These are phyloP conservation scores for Ichneumoninae sp. DNA, from an alignment of 2,888 invertebrate genomes.

Conservation along the genomic window DNA sequence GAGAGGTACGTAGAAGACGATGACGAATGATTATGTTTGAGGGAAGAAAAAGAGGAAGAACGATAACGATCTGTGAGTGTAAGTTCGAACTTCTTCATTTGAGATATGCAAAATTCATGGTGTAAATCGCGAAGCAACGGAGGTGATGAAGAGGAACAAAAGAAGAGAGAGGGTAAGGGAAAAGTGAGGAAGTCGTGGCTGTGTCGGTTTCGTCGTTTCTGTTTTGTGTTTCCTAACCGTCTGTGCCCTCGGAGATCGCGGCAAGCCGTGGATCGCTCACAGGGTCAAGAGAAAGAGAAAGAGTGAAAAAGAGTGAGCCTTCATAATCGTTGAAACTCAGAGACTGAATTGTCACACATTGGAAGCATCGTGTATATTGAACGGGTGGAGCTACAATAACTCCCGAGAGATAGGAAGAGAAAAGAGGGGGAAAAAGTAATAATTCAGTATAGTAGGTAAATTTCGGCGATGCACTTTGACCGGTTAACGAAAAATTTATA, in stretches of 20 bases:
- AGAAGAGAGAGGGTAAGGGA: background rate
- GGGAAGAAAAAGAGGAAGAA: constrained; percentile 19
- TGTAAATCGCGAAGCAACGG: background rate
- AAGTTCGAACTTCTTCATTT: background rate
- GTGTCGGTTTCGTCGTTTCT: constrained; percentile 49
- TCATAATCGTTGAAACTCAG: constrained; percentile 24
- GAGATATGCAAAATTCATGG: constrained; percentile 25
- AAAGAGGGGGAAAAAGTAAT: background rate
- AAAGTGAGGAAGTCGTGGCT: constrained; percentile 34
- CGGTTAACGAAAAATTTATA: background rate
- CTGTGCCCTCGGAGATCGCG: constrained; percentile 47
- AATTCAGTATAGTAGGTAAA: constrained; percentile 28
- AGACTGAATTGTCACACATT: constrained; percentile 21
- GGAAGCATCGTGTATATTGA: constrained; percentile 22
- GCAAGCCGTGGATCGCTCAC: constrained; percentile 31
- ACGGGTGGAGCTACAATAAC: constrained; percentile 27
- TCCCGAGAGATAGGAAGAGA: constrained; percentile 37
- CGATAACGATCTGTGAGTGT: background rate
- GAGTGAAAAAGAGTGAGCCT: background rate
- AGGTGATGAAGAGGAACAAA: background rate
- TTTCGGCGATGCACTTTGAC: constrained; percentile 33
- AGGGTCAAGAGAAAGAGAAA: constrained; percentile 25
- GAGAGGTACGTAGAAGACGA: constrained; percentile 3
- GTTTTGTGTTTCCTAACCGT: constrained; percentile 27
- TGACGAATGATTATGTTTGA: constrained; percentile 16